Base-by-base conservation (phyloP, 2,113 vertebrate genomes). In the Pelusios castaneus region DNA sequence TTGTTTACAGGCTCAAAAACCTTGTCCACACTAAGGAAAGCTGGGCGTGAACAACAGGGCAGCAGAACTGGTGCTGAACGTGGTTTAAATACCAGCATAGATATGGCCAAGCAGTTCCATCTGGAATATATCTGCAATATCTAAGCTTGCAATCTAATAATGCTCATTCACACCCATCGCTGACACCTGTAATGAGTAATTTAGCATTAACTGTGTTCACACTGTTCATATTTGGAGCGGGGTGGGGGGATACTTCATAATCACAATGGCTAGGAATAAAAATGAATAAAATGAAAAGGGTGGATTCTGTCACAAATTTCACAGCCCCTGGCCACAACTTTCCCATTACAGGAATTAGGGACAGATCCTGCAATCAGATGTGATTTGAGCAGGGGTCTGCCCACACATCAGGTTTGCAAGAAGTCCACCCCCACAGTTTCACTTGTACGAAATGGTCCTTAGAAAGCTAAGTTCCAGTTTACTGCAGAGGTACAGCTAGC, bases 341-440 rank as follows among this genome's bases (percentile, higher is more conserved):
- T 80, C 0, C 34, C 9, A 70, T 70, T 0, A 93, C 60, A 88
- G 92, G 94, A 56, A 96, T 82, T 3, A 87, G 84, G 92, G 92
- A 89, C 10, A 27, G 96, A 92, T 4, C 77, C 87, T 38, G 90
- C 85, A n/a, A 73, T 78, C 1, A 84, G 56, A 77, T 76, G 85
- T 22, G 88, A 52, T 38, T 90, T 90, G 93, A 94, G 96, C 93
- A 96, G 93, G 92, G 84, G 70, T 92, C 95, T 25, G 85, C 52
- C 1, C 89, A 93, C 22, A 93, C 89, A 79, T 80, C 8, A 67
- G 89, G 77, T 88, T 55, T 97, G 95, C 95, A 93, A 97, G 89
- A 19, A 95, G 79, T 86, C 97, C 90, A 89, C 97, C 97, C 93
- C 94, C 94, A 2, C 89, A 96, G 67, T 89, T 38, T 91, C 29